These are phyloP conservation scores for Hyles vespertilio DNA, from an alignment of 1,140 invertebrate species.

Conservation along the genomic window DNA sequence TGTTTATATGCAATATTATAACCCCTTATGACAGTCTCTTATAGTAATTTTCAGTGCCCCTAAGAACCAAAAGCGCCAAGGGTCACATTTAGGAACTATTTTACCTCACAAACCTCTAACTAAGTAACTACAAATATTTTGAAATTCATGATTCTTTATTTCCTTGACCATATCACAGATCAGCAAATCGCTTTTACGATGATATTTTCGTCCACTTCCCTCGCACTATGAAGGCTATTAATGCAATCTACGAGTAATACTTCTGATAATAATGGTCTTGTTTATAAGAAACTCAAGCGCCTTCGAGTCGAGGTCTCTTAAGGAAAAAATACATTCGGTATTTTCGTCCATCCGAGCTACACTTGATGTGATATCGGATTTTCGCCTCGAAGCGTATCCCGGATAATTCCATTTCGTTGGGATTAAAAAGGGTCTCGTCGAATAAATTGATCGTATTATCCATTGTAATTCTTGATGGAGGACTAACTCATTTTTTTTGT, in stretches of 20 bases:
- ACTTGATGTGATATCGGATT: constrained; percentile 30
- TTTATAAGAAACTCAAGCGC: constrained; percentile 42
- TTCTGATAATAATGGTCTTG: constrained; percentile 54
- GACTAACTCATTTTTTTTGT: no score
- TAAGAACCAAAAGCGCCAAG: no score
- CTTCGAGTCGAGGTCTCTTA: constrained; percentile 24
- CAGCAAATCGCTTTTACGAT: no score
- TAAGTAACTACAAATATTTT: no score
- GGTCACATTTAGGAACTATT: no score
- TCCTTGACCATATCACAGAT: no score
- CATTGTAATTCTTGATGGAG: constrained; percentile 31
- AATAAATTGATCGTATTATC: constrained; percentile 50
- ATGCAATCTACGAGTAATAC: constrained; percentile 48
- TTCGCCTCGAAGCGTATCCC: constrained; percentile 27
- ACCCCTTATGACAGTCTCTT: no score
- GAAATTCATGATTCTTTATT: no score
- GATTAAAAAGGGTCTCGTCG: constrained; percentile 48
- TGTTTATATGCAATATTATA: no score
- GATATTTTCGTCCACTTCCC: no score
- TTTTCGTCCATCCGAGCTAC: constrained; percentile 11
- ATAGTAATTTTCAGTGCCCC: no score
- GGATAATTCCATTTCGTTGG: constrained; percentile 46
- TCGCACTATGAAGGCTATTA: constrained; percentile 28
- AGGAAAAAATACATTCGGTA: constrained; percentile 18
- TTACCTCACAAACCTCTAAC: no score